Evolutionary conservation across 1,140 invertebrate species (phyloP).

Genomic region (Hyles euphorbiae): DNA sequence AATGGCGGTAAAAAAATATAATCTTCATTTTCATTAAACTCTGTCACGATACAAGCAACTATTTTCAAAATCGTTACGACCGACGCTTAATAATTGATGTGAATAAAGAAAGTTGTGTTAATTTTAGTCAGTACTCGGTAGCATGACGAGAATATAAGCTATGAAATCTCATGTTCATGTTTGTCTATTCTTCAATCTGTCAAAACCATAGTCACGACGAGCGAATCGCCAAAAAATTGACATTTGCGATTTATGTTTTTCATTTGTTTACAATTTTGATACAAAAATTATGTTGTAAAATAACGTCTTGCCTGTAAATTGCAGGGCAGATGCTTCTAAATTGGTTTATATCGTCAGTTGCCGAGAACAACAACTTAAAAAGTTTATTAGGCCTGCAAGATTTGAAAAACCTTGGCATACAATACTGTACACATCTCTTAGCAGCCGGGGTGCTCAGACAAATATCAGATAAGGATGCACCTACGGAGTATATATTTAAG

Average conservation of each 20-base stretch:
- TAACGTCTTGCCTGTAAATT: slow-evolving; percentile 28
- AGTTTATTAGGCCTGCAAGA: slow-evolving; percentile 81
- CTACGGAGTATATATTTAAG: slow-evolving; percentile 83
- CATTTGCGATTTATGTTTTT: not conserved
- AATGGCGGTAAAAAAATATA: too few relatives aligned
- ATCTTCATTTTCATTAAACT: too few relatives aligned
- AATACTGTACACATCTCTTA: slow-evolving; percentile 93
- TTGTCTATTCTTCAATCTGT: too few relatives aligned
- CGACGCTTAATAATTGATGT: too few relatives aligned
- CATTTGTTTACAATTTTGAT: not conserved
- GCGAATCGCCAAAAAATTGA: not conserved
- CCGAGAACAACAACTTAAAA: slow-evolving; percentile 81
- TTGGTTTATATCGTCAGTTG: slow-evolving; percentile 89
- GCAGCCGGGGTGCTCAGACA: slow-evolving; percentile 89
- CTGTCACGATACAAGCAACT: too few relatives aligned
- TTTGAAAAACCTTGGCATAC: slow-evolving; percentile 83
- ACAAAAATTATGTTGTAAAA: slow-evolving; percentile 5
- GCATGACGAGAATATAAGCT: too few relatives aligned
- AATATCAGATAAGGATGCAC: slow-evolving; percentile 82
- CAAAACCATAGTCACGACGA: too few relatives aligned
- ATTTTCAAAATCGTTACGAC: too few relatives aligned
- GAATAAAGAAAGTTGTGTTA: too few relatives aligned
- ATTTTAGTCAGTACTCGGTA: too few relatives aligned
- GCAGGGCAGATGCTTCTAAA: slow-evolving; percentile 93
- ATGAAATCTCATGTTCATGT: too few relatives aligned